Conservation (phyloP, 2,113 vertebrate species). For the Pipra filicauda region DNA sequence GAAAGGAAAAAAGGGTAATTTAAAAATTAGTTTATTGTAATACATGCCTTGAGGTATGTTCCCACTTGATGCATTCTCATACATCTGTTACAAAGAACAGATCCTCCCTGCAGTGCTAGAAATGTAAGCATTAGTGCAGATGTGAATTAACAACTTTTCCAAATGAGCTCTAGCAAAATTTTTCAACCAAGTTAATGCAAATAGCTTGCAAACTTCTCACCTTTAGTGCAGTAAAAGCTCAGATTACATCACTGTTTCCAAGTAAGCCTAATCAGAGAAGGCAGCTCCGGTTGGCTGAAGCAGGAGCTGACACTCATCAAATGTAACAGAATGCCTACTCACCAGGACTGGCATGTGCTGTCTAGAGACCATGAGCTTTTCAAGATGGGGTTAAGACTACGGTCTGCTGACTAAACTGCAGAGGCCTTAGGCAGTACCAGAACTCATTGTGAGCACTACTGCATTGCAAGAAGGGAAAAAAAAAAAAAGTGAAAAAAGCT, state of each 20-base stretch:
- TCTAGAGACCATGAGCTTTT: constrained; percentile 79
- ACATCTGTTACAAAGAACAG: constrained; percentile 84
- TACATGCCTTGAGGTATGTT: constrained; percentile 86
- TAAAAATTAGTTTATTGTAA: constrained; percentile 88
- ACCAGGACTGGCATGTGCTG: constrained; percentile 81
- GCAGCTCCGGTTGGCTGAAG: constrained; percentile 63
- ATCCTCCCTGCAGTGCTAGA: constrained; percentile 82
- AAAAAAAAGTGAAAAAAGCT: constrained; percentile 69
- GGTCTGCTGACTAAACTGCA: constrained; percentile 77
- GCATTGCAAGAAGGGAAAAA: constrained; percentile 73
- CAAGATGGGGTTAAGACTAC: constrained; percentile 77
- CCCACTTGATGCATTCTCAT: constrained; percentile 86
- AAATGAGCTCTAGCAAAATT: constrained; percentile 76
- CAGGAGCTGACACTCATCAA: constrained; percentile 68
- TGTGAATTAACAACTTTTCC: constrained; percentile 78
- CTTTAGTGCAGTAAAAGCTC: constrained; percentile 71
- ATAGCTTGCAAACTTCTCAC: constrained; percentile 69
- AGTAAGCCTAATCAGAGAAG: constrained; percentile 68
- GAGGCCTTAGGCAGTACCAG: constrained; percentile 74
- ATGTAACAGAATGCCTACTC: constrained; percentile 76
- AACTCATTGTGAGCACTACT: constrained; percentile 75
- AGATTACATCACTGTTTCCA: constrained; percentile 65
- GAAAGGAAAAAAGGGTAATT: constrained; percentile 99
- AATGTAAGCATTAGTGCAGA: constrained; percentile 84
- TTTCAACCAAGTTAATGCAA: constrained; percentile 78